These are phyloP conservation scores for Antedon mediterranea DNA, from an alignment of 53 echinoderm and acorn worm genomes.

Conservation along the genomic window DNA sequence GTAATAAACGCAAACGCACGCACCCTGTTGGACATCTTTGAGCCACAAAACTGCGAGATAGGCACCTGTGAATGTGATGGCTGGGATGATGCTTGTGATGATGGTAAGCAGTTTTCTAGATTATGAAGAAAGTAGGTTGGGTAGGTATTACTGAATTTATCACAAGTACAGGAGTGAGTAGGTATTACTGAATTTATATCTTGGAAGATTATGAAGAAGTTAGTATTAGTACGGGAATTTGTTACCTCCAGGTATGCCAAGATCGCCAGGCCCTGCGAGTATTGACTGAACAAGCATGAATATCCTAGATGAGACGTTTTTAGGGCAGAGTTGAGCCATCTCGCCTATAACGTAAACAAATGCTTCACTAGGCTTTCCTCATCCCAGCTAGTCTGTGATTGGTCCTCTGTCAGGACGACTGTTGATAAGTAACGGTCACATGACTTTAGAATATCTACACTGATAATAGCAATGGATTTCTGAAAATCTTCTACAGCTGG, in stretches of 20 bases:
- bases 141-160: too few relatives aligned
- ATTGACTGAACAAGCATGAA: conserved; percentile 81
- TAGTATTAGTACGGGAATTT: too few relatives aligned
- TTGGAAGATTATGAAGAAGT: too few relatives aligned
- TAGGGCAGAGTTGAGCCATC: conserved; percentile 59
- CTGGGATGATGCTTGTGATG: conserved; percentile 37
- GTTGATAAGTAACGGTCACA: conserved; percentile 55
- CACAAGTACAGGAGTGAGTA: too few relatives aligned
- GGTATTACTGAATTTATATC: too few relatives aligned
- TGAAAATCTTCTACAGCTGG: conserved; percentile 19
- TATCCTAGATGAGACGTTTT: conserved; percentile 31
- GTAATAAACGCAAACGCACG: conserved; percentile 77
- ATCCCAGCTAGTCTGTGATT: conserved; percentile 19
- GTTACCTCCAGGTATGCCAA: conserved; percentile 26
- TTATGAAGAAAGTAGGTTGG: not conserved
- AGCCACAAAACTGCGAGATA: conserved; percentile 61
- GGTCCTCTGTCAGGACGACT: conserved; percentile 47
- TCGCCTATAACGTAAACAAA: conserved; percentile 65
- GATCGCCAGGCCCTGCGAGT: conserved; percentile 46
- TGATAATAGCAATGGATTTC: conserved; percentile 16
- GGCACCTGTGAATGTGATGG: conserved; percentile 40
- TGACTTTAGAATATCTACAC: conserved; percentile 32
- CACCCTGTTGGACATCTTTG: conserved; percentile 52
- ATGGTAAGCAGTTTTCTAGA: conserved; percentile 18
- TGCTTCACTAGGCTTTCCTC: conserved; percentile 45